A percentile compares a stretch with the other conserved stretches of the same genome.
These are phyloP conservation scores for Drusus annulatus DNA, from an alignment of 1,140 invertebrate species.

Conservation along the genomic window DNA sequence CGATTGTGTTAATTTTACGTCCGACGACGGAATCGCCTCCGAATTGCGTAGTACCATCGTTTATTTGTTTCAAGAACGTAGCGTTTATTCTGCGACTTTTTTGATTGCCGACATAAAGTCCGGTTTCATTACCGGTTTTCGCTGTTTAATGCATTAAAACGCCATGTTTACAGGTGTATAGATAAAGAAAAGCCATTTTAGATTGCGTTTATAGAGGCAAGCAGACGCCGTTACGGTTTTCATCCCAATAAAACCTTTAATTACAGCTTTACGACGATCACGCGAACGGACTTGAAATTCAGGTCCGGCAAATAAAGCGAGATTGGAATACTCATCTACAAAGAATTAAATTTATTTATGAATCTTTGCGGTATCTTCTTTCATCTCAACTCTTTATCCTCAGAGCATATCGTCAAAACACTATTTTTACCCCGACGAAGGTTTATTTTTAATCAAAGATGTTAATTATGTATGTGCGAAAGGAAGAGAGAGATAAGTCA, in stretches of 20 bases:
- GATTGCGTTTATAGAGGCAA: constrained; percentile 36
- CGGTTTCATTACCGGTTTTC: constrained; percentile 38
- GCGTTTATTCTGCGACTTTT: constrained; percentile 37
- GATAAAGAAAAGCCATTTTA: constrained; percentile 46
- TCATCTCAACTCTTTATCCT: no score
- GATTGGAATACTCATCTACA: background rate
- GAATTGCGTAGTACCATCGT: constrained; percentile 1
- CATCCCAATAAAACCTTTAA: constrained; percentile 42
- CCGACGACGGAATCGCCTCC: background rate
- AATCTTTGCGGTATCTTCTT: no score
- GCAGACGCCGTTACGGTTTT: constrained; percentile 41
- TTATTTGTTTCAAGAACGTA: constrained; percentile 29
- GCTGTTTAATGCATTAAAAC: constrained; percentile 41
- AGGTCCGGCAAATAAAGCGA: background rate
- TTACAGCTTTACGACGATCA: constrained; percentile 38
- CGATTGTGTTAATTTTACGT: background rate
- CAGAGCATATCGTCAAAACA: no score
- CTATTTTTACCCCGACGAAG: no score
- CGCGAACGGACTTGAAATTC: constrained; percentile 28
- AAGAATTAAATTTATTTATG: constrained; percentile 24
- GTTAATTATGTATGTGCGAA: no score
- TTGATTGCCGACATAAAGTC: constrained; percentile 41
- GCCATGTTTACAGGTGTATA: constrained; percentile 45
- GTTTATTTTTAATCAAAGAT: no score
- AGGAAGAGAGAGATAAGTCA: no score